phyloP scores from a whole-genome alignment of 2,797 vertebrate species.

The Microchirus variegatus region DNA sequence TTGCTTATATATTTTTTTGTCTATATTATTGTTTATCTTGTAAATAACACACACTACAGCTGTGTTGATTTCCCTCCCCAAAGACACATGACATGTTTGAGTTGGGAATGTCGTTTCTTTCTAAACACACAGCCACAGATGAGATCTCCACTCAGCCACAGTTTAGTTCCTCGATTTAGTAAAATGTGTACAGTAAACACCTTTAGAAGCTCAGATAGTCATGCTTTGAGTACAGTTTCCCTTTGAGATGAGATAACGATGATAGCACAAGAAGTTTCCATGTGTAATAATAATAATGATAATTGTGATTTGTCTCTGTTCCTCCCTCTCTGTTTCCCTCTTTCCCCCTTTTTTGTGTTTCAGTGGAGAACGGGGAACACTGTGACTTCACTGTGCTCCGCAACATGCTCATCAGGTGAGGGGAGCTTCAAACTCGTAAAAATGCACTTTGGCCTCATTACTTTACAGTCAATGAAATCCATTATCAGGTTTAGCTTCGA shows the following conservation, averaged over 20 bases:
- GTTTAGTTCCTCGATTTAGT: neutral
- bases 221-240: slow-evolving; percentile 2
- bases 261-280: neutral
- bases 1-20: neutral
- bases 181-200: neutral
- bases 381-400: slow-evolving; percentile 85
- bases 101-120: neutral
- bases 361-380: slow-evolving; percentile 86
- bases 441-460: too few species aligned
- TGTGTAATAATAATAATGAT: too few species aligned
- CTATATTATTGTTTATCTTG: slow-evolving; percentile 12
- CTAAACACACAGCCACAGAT: slow-evolving; percentile 7
- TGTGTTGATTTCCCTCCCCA: slow-evolving; percentile 22
- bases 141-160: neutral
- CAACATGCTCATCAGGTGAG: slow-evolving; percentile 85
- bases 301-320: too few species aligned
- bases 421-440: too few species aligned
- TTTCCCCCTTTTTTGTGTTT: slow-evolving; percentile 58
- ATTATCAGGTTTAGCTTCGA: too few species aligned
- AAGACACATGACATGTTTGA: neutral
- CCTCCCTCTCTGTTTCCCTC: neutral
- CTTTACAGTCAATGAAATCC: too few species aligned
- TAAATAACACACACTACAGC: neutral
- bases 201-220: neutral
- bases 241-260: neutral